Evolutionary conservation across 53 echinoderm and acorn worm species (phyloP).

Genomic region (Crossaster papposus): DNA sequence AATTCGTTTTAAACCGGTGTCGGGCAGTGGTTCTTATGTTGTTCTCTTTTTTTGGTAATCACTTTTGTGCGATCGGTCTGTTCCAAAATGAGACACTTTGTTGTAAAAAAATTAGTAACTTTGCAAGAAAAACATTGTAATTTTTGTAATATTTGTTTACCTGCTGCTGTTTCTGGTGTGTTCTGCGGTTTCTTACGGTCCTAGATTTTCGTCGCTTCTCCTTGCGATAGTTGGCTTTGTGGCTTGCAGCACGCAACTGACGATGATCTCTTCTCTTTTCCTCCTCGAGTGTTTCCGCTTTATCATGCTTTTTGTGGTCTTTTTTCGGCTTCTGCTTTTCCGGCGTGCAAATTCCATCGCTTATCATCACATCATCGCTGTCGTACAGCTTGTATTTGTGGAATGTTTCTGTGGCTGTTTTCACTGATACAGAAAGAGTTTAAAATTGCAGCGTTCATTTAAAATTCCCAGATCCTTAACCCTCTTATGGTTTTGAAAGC

Average conservation of each 20-base stretch:
- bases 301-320: background rate
- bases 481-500: too few species aligned
- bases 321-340: slow-evolving; percentile 4
- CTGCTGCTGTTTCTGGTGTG: slow-evolving; percentile 55
- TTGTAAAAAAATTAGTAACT: too few species aligned
- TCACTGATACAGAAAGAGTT: slow-evolving; percentile 23
- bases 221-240: slow-evolving; percentile 25
- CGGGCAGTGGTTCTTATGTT: too few species aligned
- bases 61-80: too few species aligned
- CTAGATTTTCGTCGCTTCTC: slow-evolving; percentile 55
- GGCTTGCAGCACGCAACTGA: background rate
- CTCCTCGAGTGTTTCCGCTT: background rate
- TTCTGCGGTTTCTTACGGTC: slow-evolving; percentile 43
- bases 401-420: slow-evolving; percentile 41
- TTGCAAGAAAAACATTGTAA: background rate
- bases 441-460: background rate
- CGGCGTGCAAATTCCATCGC: slow-evolving; percentile 16
- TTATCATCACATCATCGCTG: slow-evolving; percentile 64
- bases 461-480: background rate
- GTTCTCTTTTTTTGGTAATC: too few species aligned
- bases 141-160: background rate
- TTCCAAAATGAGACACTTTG: too few species aligned
- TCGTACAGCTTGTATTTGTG: slow-evolving; percentile 54
- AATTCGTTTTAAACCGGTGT: too few species aligned
- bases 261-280: background rate